These are phyloP conservation scores for Lepus timidus DNA, from an alignment of 2,113 vertebrate species.

Conservation along the genomic window DNA sequence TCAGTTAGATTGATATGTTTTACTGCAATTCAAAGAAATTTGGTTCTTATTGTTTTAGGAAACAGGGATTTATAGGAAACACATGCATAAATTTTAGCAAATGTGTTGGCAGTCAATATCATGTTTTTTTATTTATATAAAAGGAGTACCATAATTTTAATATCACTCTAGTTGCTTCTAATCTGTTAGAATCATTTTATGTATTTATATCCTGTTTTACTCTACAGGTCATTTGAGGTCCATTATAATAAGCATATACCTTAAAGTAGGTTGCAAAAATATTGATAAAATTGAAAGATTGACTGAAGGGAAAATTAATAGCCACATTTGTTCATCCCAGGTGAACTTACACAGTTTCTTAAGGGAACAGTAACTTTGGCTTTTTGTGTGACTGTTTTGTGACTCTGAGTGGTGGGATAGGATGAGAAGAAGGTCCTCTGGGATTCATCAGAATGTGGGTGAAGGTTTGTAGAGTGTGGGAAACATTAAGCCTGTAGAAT, in stretches of 20 bases:
- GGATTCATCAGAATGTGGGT: not conserved
- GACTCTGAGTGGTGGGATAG: not conserved
- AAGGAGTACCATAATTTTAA: not conserved
- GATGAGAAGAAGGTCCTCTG: not conserved
- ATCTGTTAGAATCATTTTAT: not conserved
- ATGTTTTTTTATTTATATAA: no score
- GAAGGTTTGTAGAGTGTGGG: not conserved
- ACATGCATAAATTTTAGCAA: not conserved
- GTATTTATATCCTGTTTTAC: not conserved
- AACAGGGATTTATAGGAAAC: not conserved
- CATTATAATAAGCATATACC: not conserved
- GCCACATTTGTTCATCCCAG: not conserved
- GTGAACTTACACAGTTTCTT: not conserved
- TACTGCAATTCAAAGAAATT: not conserved
- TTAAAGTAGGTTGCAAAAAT: slow-evolving; percentile 28
- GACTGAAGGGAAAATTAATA: not conserved
- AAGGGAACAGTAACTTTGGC: not conserved
- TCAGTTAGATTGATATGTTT: not conserved
- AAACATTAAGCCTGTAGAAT: not conserved
- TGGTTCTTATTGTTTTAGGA: slow-evolving; percentile 13
- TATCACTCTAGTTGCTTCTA: not conserved
- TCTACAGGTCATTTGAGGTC: not conserved
- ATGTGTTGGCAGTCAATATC: not conserved
- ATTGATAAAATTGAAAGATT: slow-evolving; percentile 8
- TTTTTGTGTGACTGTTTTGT: slow-evolving; percentile 20